A percentile compares a stretch with the other conserved stretches of the same genome.
These are phyloP conservation scores for Leptinotarsa tumamoca DNA, from an alignment of 2,888 invertebrate genomes.

Conservation along the genomic window DNA sequence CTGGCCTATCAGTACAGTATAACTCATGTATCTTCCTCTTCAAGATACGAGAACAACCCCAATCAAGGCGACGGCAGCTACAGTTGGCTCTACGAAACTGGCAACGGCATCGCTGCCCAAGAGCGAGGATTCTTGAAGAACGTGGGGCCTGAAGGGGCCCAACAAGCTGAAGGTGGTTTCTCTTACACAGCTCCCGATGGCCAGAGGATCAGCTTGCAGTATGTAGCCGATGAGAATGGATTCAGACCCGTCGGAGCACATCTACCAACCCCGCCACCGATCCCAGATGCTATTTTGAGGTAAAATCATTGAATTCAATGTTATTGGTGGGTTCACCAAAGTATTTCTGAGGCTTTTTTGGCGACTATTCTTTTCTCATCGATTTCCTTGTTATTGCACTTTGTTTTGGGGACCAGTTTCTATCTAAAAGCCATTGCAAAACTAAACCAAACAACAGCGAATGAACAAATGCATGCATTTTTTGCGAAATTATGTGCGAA, in stretches of 20 bases:
- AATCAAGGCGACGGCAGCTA: slow-evolving; percentile 62
- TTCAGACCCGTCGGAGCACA: slow-evolving; percentile 71
- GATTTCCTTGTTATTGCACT: no score
- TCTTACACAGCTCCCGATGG: slow-evolving; percentile 73
- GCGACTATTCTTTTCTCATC: no score
- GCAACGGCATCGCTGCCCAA: slow-evolving; percentile 64
- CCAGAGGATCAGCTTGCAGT: slow-evolving; percentile 69
- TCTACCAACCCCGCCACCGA: slow-evolving; percentile 72
- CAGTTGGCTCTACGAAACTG: slow-evolving; percentile 69
- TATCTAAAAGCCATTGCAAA: no score
- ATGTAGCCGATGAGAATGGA: slow-evolving; percentile 72
- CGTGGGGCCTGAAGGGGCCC: slow-evolving; percentile 62
- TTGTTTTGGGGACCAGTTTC: no score
- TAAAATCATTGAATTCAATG: slow-evolving; percentile 43
- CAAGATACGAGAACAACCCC: slow-evolving; percentile 56
- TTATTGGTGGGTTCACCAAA: no score
- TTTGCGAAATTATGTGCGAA: no score
- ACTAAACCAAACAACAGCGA: no score
- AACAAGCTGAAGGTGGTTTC: slow-evolving; percentile 69
- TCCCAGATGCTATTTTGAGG: slow-evolving; percentile 71
- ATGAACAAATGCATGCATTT: no score
- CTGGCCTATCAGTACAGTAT: no score
- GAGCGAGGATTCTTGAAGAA: slow-evolving; percentile 65
- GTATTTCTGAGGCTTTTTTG: no score
- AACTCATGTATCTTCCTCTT: not conserved